phyloP scores from a whole-genome alignment of 1,140 invertebrate genomes.

The Medauroidea extradentata region DNA sequence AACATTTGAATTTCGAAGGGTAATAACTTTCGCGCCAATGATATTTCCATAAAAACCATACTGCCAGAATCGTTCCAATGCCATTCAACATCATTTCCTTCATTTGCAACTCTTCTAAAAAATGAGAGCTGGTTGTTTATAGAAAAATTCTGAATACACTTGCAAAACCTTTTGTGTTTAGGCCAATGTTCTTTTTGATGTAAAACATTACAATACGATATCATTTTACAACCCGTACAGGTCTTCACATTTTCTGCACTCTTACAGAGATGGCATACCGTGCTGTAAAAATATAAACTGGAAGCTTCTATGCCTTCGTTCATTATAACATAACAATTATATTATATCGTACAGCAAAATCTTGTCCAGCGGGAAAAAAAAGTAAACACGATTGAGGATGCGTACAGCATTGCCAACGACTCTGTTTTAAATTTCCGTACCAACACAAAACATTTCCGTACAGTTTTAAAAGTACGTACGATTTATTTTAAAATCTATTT shows the following conservation, averaged over 20 bases:
- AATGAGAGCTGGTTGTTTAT: background rate
- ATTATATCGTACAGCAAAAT: no score
- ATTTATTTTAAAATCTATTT: no score
- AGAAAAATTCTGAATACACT: conserved; percentile 1
- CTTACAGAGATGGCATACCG: conserved; percentile 13
- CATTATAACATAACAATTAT: no score
- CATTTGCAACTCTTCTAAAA: background rate
- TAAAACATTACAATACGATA: conserved; percentile 3
- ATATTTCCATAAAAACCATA: conserved; percentile 6
- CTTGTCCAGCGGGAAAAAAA: no score
- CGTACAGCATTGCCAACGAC: no score
- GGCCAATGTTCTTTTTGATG: conserved; percentile 13
- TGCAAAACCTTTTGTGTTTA: conserved; percentile 3
- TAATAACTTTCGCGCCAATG: background rate
- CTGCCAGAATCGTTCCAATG: background rate
- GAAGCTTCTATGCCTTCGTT: background rate
- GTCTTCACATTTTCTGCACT: conserved; percentile 6
- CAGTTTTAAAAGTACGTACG: no score
- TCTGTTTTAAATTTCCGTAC: no score
- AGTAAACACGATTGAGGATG: no score
- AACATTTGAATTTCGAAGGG: conserved; percentile 11
- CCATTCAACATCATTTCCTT: background rate
- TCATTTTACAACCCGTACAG: conserved; percentile 12
- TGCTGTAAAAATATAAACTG: conserved; percentile 9
- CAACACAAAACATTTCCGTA: no score